Evolutionary conservation across 2,888 invertebrate species (phyloP).

Genomic region (Thysanoteuthis rhombus): DNA sequence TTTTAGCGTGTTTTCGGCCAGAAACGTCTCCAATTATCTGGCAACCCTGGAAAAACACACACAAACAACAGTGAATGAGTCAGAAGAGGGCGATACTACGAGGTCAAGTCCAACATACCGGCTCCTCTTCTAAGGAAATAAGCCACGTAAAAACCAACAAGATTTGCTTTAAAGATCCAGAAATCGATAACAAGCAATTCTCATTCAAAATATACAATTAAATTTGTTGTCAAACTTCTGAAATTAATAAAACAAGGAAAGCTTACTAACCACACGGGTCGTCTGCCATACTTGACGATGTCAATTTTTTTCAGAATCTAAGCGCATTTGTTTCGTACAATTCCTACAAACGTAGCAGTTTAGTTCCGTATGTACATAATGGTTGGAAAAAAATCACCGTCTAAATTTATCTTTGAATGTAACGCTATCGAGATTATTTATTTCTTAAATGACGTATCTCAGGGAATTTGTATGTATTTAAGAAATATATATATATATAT

Average conservation of each 20-base stretch:
- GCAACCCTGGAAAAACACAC: no score
- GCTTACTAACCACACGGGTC: slow-evolving; percentile 33
- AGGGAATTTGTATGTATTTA: not conserved
- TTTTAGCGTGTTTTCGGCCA: no score
- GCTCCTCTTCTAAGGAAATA: not conserved
- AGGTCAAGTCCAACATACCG: not conserved
- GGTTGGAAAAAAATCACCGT: not conserved
- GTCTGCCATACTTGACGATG: slow-evolving; percentile 32
- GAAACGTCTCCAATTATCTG: no score
- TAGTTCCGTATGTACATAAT: not conserved
- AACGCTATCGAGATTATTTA: not conserved
- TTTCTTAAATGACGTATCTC: not conserved
- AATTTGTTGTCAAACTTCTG: not conserved
- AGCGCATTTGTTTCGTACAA: slow-evolving; percentile 15
- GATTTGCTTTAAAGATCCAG: not conserved
- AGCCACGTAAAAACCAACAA: not conserved
- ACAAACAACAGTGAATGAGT: not conserved
- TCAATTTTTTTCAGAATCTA: not conserved
- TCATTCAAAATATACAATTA: not conserved
- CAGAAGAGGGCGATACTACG: not conserved
- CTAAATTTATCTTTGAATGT: no score
- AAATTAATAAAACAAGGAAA: slow-evolving; percentile 25
- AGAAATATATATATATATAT: not conserved
- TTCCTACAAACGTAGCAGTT: not conserved
- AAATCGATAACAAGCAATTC: not conserved